A percentile compares a stretch with the other conserved stretches of the same genome.
These are phyloP conservation scores for Apostichopus parvimensis DNA, from an alignment of 35 echinoderm and acorn worm species.

Conservation along the genomic window DNA sequence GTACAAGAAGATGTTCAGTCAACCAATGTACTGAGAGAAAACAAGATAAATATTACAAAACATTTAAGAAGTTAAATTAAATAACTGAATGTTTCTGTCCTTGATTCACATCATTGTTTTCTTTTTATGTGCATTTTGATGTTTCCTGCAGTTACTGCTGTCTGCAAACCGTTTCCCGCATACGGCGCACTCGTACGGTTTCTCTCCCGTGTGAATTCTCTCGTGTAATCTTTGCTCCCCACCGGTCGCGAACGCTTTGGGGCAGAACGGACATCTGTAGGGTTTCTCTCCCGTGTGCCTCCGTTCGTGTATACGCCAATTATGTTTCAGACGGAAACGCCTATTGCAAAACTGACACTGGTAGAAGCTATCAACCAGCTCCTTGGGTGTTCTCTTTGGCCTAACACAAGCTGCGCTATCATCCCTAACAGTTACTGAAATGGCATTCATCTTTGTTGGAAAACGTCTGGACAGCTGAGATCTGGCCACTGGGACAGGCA, in stretches of 20 bases:
- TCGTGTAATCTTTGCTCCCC: conserved; percentile 13
- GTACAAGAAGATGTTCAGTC: too few species aligned
- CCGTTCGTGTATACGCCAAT: conserved; percentile 37
- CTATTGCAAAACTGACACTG: conserved; percentile 43
- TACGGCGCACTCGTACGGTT: conserved; percentile 42
- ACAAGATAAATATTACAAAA: too few species aligned
- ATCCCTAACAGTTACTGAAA: not conserved
- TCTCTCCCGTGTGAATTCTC: conserved; percentile 22
- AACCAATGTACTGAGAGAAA: too few species aligned
- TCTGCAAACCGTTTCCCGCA: conserved; percentile 44
- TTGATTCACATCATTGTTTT: too few species aligned
- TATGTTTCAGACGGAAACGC: conserved; percentile 31
- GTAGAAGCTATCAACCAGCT: not conserved
- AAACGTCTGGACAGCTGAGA: not conserved
- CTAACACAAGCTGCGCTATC: too few species aligned
- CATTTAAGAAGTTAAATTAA: too few species aligned
- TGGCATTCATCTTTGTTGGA: not conserved
- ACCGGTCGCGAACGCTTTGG: conserved; percentile 24
- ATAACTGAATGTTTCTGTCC: too few species aligned
- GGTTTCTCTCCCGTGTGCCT: conserved; percentile 65
- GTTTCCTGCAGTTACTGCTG: conserved; percentile 35
- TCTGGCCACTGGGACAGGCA: not conserved
- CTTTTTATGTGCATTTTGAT: conserved; percentile 15
- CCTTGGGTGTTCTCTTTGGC: not conserved
- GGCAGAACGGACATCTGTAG: conserved; percentile 57